Conservation (phyloP, 1,140 invertebrate species). For the Drosophila ananassae region DNA sequence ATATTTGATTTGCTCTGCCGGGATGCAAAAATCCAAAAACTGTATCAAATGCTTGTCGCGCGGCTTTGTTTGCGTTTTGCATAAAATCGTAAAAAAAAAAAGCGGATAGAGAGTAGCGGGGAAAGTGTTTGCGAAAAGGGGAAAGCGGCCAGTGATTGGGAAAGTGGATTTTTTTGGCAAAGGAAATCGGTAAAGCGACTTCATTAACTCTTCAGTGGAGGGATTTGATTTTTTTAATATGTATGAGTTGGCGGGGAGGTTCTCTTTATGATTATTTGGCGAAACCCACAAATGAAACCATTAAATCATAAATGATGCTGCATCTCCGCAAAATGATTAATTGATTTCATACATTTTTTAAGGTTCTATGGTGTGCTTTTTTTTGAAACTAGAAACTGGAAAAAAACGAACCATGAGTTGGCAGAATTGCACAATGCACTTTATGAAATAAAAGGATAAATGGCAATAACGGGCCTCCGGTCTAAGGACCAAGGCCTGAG, state of each 20-base stretch:
- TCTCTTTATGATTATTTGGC: conserved; percentile 6
- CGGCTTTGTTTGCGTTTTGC: conserved; percentile 80
- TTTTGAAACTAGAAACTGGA: background rate
- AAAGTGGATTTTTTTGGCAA: background rate
- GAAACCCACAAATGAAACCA: conserved; percentile 27
- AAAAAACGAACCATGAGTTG: conserved; percentile 34
- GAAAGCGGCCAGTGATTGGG: background rate
- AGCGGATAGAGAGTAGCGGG: conserved; percentile 1
- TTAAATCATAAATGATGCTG: conserved; percentile 32
- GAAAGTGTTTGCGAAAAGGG: conserved; percentile 22
- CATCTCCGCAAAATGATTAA: conserved; percentile 38
- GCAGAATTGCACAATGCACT: conserved; percentile 14
- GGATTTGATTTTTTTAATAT: background rate
- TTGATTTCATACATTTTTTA: conserved; percentile 35
- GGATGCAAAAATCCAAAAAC: conserved; percentile 40
- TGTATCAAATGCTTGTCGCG: conserved; percentile 76
- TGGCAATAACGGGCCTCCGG: conserved; percentile 37
- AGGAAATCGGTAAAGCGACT: conserved; percentile 29
- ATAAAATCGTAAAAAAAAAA: conserved; percentile 36
- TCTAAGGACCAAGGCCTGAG: background rate
- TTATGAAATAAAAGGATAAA: conserved; percentile 32
- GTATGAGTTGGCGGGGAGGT: conserved; percentile 3
- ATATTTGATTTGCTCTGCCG: conserved; percentile 70
- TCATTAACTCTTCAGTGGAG: conserved; percentile 44
- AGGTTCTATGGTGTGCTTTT: conserved; percentile 15